These are phyloP conservation scores for Dexiosoma caninum DNA, from an alignment of 2,888 invertebrate genomes.

Conservation along the genomic window DNA sequence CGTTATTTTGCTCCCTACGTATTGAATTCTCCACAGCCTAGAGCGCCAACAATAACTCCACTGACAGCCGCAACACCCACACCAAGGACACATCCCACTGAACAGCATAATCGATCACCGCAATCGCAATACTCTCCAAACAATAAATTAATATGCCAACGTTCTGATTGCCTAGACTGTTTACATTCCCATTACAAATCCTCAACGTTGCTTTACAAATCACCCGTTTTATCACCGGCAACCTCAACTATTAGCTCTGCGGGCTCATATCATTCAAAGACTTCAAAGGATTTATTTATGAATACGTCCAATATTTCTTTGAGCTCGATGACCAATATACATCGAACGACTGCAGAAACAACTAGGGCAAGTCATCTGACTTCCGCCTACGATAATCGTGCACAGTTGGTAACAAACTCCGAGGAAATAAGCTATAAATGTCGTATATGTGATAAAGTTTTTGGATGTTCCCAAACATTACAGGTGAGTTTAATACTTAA, in stretches of 20 bases:
- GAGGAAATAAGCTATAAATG: constrained; percentile 77
- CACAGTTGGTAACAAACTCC: constrained; percentile 37
- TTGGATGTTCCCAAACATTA: constrained; percentile 76
- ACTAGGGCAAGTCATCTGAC: constrained; percentile 17
- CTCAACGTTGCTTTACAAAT: constrained; percentile 50
- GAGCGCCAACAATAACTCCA: constrained; percentile 3
- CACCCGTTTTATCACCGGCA: constrained; percentile 69
- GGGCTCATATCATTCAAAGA: constrained; percentile 58
- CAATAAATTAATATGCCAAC: constrained; percentile 65
- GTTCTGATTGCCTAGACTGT: constrained; percentile 71
- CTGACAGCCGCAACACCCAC: constrained; percentile 43
- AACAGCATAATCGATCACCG: background rate
- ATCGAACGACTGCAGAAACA: constrained; percentile 54
- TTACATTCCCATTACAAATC: constrained; percentile 69
- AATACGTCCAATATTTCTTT: constrained; percentile 66
- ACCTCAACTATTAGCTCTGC: constrained; percentile 68
- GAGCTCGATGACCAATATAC: constrained; percentile 70
- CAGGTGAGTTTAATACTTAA: constrained; percentile 70
- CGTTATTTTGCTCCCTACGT: constrained; percentile 71
- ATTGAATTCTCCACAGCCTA: constrained; percentile 56
- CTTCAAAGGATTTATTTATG: constrained; percentile 34
- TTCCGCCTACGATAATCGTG: constrained; percentile 6
- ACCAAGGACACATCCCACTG: background rate
- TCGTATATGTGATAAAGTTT: constrained; percentile 77
- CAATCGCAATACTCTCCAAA: background rate